phyloP scores from a whole-genome alignment of 1,140 invertebrate genomes.

The Lepidurus arcticus region DNA sequence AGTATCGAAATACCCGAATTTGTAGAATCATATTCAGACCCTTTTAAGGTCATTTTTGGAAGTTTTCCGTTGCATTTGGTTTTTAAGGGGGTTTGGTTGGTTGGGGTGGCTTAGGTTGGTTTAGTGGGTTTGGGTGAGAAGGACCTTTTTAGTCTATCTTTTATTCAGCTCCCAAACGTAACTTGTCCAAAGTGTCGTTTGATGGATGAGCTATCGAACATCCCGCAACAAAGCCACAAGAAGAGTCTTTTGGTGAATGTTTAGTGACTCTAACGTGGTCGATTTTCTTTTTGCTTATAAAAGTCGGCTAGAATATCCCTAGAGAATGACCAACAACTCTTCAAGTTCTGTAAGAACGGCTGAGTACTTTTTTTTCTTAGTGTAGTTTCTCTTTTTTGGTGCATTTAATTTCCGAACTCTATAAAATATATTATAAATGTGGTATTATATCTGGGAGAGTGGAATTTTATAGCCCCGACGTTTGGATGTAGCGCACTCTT shows the following conservation, averaged over 20 bases:
- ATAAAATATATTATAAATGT: slow-evolving; percentile 9
- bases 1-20: too few species aligned
- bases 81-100: neutral
- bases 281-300: too few species aligned
- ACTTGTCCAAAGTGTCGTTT: slow-evolving; percentile 1
- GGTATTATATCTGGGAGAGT: neutral
- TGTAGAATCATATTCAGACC: neutral
- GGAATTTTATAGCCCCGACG: neutral
- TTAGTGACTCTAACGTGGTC: neutral
- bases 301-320: neutral
- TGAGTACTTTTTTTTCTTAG: too few species aligned
- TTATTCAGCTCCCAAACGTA: neutral
- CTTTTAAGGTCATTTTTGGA: neutral
- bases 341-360: neutral
- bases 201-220: slow-evolving; percentile 8
- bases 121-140: too few species aligned
- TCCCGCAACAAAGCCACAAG: neutral
- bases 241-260: neutral
- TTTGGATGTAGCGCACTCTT: neutral
- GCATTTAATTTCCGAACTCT: too few species aligned
- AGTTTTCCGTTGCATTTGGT: neutral
- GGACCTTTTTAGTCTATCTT: neutral
- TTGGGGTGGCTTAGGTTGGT: too few species aligned
- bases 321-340: neutral
- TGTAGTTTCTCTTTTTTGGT: too few species aligned